Evolutionary conservation across 2,888 invertebrate species (phyloP), one percentile per base, ranked within the genome.

Genomic region (Drosophila fulvimacula): DNA sequence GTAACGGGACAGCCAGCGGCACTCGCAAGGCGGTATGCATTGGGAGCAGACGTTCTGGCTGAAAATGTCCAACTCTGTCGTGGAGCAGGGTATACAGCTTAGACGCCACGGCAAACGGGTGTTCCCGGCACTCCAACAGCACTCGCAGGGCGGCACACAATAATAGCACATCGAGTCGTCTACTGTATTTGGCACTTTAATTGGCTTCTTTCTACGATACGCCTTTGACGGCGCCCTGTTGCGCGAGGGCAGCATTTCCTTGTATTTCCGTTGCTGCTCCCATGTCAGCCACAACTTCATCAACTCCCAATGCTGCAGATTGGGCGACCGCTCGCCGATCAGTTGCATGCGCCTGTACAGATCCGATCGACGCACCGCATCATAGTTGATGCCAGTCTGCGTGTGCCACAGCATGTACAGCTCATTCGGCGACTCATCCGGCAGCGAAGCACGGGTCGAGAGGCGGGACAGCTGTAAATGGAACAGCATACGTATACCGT

Each of bases 261-360:
- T 41, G 19, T 48, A 61, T 5, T 88, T 76, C 24, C 66, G 69
- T 15, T 76, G 69, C 0, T 57, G 65, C 21, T 89, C 86, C 2
- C 76, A 69, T 0, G 61, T 59, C 41, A 89, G 44, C 89, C 86
- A 88, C 42, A 78, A 1, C 19, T 89, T 84, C 15, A 92, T 76
- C 17, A 78, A 44, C 1, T 94, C 93, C 94, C 94, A 95, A 57
- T 95, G 94, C 19, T 93, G 92, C 48, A 92, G 63, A 9, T 93
- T 81, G 0, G 91, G 42, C 0, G 93, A 92, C 2, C 91, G 91
- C 0, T 93, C 92, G 58, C 91, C 90, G 11, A 95, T 71, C 0
- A 94, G 90, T 63, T 94, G 93, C 93, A 94, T 93, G 90, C 93
- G 93, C 0, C 93, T 92, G 1, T 94, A 93, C 0, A 95, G 82